Evolutionary conservation across 2,888 invertebrate genomes (phyloP).

Genomic region (Papilio gigon): DNA sequence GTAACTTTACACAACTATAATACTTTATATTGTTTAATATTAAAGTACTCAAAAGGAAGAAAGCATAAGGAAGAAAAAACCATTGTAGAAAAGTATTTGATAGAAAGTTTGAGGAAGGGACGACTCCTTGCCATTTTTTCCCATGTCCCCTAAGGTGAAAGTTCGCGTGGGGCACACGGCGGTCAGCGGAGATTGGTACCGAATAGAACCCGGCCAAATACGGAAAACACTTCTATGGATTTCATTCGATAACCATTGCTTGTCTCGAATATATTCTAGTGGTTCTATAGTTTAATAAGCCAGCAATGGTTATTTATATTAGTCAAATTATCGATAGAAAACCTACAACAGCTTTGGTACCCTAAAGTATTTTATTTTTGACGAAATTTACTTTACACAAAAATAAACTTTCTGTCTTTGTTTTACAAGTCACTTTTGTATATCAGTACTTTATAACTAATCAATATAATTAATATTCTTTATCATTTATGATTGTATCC

Average conservation of each 20-base stretch:
- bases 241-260: conserved; percentile 21
- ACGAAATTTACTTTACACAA: neutral
- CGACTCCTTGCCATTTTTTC: conserved; percentile 54
- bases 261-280: neutral
- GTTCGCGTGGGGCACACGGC: conserved; percentile 75
- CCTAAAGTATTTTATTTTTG: conserved; percentile 25
- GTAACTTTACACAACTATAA: too few relatives aligned
- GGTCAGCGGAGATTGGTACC: conserved; percentile 78
- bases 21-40: too few relatives aligned
- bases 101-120: neutral
- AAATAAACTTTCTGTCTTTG: neutral
- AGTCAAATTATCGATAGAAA: neutral
- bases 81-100: too few relatives aligned
- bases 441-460: conserved; percentile 1
- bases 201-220: conserved; percentile 59
- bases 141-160: conserved; percentile 75
- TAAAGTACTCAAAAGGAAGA: too few relatives aligned
- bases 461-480: conserved; percentile 42
- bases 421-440: neutral
- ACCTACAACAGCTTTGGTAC: conserved; percentile 4
- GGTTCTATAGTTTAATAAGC: neutral
- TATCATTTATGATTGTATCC: conserved; percentile 35
- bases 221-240: conserved; percentile 1
- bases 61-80: neutral
- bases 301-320: conserved; percentile 19